A percentile compares a stretch with the other conserved stretches of the same genome.
These are phyloP conservation scores for Ophioninae sp. DNA, from an alignment of 2,888 invertebrate species.

Conservation along the genomic window DNA sequence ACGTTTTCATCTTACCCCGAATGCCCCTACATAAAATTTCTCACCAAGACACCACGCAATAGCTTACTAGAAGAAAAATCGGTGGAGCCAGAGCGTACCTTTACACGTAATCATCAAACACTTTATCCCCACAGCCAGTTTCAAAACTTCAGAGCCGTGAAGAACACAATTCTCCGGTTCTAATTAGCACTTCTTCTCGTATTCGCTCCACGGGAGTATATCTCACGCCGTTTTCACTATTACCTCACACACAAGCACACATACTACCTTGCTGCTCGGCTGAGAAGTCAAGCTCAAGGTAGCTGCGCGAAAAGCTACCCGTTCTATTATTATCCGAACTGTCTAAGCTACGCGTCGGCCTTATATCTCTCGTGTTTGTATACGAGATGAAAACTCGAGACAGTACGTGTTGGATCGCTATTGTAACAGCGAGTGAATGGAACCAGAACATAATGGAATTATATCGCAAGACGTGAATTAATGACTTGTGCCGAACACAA, in stretches of 20 bases:
- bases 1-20: too few relatives aligned
- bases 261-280: constrained; percentile 30
- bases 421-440: not conserved
- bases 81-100: not conserved
- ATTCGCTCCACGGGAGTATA: not conserved
- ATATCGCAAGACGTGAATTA: not conserved
- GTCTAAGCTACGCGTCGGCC: constrained; percentile 21
- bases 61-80: not conserved
- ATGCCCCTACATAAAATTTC: too few relatives aligned
- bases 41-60: too few relatives aligned
- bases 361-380: constrained; percentile 18
- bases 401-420: not conserved
- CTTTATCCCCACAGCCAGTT: not conserved
- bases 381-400: constrained; percentile 1
- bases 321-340: constrained; percentile 57
- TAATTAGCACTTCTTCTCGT: not conserved
- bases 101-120: too few relatives aligned
- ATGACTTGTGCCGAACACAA: not conserved
- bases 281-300: constrained; percentile 62
- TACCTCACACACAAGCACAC: constrained; percentile 32
- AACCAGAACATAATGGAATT: not conserved
- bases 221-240: constrained; percentile 31
- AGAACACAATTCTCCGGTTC: not conserved
- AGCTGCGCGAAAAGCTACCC: constrained; percentile 32
- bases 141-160: not conserved